Evolutionary conservation across 2,113 vertebrate genomes (phyloP).

Genomic region (Crotalus helleri): DNA sequence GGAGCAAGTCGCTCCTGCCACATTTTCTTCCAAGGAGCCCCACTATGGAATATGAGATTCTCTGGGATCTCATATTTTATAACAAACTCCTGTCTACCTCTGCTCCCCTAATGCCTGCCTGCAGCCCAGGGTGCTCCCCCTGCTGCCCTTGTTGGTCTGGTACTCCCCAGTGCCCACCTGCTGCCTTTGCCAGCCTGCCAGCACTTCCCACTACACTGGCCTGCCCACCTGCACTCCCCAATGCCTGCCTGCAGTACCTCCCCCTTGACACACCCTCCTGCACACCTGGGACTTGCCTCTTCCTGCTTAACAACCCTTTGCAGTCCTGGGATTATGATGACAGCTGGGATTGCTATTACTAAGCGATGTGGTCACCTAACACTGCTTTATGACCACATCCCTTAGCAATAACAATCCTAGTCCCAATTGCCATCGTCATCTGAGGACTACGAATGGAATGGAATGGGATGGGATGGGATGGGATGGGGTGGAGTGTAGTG

Average conservation of each 20-base stretch:
- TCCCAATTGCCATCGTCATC: background rate
- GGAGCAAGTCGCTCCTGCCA: background rate
- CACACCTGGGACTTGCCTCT: background rate
- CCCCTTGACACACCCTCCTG: background rate
- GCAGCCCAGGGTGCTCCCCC: fast-evolving
- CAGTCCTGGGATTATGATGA: background rate
- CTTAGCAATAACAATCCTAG: background rate
- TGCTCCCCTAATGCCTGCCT: background rate
- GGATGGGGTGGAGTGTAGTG: fast-evolving
- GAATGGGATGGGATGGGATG: no score
- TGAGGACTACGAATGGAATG: background rate
- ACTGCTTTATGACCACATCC: background rate
- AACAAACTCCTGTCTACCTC: background rate
- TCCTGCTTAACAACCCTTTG: background rate
- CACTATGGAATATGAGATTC: background rate
- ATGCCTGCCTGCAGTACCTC: background rate
- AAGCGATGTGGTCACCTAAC: background rate
- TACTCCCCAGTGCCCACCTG: background rate
- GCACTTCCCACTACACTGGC: background rate
- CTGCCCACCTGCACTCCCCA: background rate
- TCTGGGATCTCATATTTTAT: background rate
- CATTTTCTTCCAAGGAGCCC: background rate
- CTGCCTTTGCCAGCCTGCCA: background rate
- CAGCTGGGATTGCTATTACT: background rate
- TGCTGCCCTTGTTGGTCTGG: background rate